A percentile compares a stretch with the other conserved stretches of the same genome.
Conservation (phyloP, 2,888 invertebrate genomes). For the Drosophila melanocephala region DNA sequence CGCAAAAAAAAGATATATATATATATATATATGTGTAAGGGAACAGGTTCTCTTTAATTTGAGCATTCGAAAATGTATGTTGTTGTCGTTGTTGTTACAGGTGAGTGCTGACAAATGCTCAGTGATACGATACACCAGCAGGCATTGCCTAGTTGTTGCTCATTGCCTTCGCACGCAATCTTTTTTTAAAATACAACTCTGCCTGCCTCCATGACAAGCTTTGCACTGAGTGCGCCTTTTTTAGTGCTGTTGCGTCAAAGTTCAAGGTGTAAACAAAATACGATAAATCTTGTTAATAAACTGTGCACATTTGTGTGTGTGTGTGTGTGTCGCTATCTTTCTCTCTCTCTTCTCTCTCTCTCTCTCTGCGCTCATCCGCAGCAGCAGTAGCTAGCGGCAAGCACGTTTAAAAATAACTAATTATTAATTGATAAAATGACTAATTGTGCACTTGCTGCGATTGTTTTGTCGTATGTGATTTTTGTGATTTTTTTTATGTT, state of each 20-base stretch:
- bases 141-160: not conserved
- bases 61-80: not conserved
- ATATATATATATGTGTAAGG: constrained; percentile 10
- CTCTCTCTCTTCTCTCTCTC: constrained; percentile 13
- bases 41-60: constrained; percentile 41
- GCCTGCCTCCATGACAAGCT: constrained; percentile 31
- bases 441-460: constrained; percentile 63
- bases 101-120: constrained; percentile 39
- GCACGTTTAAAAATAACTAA: constrained; percentile 71
- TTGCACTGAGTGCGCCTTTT: constrained; percentile 44
- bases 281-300: constrained; percentile 57
- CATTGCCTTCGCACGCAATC: not conserved
- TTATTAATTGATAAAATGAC: constrained; percentile 75
- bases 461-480: constrained; percentile 44
- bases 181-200: not conserved
- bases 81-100: constrained; percentile 31
- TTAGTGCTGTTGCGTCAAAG: constrained; percentile 63
- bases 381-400: constrained; percentile 12
- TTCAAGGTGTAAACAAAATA: constrained; percentile 66
- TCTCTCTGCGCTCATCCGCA: constrained; percentile 62
- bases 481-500: not conserved
- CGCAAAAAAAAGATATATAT: constrained; percentile 4
- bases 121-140: constrained; percentile 22
- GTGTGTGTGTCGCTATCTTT: not conserved
- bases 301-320: constrained; percentile 12